Evolutionary conservation across 1,140 invertebrate species (phyloP), one percentile per base, ranked within the genome.

Genomic region (Babylonia areolata): DNA sequence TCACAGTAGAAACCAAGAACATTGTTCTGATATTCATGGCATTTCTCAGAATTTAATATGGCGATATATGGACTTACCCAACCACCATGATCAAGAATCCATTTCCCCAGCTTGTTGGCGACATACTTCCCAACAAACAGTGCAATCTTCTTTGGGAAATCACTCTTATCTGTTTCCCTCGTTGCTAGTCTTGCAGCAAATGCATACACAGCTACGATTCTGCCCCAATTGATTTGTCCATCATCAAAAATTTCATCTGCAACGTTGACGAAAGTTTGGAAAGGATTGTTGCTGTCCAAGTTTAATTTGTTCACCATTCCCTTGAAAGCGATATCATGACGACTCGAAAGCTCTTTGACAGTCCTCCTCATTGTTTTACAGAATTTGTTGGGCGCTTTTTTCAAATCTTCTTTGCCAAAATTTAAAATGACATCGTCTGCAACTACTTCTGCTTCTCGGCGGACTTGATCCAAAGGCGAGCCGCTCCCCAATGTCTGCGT

Each of bases 171-270:
- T 81, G 94, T 93, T 75, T 96, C 94, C 54, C 95, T 95, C 0
- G 95, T 90, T 1, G 95, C 95, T 20, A 96, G 90, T 84, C 95
- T 94, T 42, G 95, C 95, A 91, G 95, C 95, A 91, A 96, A 96
- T 17, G 96, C 95, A 89, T 96, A 96, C 3, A 96, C 93, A 86
- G 95, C 95, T n/a, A 96, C 95, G 77, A 96, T 95, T 88, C 95
- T 94, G 12, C 95, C 95, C 96, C 96, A 96, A 85, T 96, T 96
- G 77, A 96, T 94, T 82, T 93, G 91, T 81, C 91, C 91, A 89
- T 96, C 94, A 87, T 94, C 93, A 91, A 96, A 96, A 20, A 96
- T 92, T 92, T 96, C 95, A 90, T 96, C 95, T n/a, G 95, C 95
- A 40, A 96, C 95, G 77, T 93, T 94, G 46, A 94, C 94, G 90